A percentile compares a stretch with the other conserved stretches of the same genome.
These are phyloP conservation scores for Notechis scutatus DNA, from an alignment of 2,113 vertebrate genomes.

Conservation along the genomic window DNA sequence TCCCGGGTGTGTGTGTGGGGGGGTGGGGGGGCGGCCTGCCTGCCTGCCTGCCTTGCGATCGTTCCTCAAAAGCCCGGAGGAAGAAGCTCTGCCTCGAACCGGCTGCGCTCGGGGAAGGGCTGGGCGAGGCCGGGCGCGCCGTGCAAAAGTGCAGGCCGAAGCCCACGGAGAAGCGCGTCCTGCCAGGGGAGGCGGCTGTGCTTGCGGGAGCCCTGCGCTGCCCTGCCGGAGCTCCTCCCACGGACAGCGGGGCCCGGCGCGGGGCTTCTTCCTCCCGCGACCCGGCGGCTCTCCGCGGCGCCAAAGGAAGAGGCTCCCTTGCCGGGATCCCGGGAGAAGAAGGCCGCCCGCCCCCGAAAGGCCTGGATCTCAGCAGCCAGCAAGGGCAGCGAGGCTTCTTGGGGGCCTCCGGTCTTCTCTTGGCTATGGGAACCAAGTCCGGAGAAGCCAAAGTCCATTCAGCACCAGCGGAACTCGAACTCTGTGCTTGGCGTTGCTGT, in stretches of 20 bases:
- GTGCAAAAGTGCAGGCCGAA: background rate
- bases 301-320: background rate
- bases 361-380: background rate
- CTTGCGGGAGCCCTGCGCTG: no score
- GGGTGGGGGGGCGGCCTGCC: no score
- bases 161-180: background rate
- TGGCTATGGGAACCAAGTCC: background rate
- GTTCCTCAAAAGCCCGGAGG: background rate
- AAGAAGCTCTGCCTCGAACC: background rate
- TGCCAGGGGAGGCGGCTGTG: background rate
- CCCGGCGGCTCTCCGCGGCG: background rate
- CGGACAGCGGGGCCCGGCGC: background rate
- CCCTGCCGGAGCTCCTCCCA: background rate
- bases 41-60: background rate
- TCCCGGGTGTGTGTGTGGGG: no score
- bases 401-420: background rate
- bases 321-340: slow-evolving; percentile 50
- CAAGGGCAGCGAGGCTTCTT: background rate
- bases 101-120: no score
- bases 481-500: background rate
- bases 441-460: no score
- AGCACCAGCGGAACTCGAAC: background rate
- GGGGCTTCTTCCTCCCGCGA: background rate
- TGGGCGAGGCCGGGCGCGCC: background rate
- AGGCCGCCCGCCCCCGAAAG: background rate